Conservation (phyloP, 2,113 vertebrate genomes). For the Muntiacus muntjak region DNA sequence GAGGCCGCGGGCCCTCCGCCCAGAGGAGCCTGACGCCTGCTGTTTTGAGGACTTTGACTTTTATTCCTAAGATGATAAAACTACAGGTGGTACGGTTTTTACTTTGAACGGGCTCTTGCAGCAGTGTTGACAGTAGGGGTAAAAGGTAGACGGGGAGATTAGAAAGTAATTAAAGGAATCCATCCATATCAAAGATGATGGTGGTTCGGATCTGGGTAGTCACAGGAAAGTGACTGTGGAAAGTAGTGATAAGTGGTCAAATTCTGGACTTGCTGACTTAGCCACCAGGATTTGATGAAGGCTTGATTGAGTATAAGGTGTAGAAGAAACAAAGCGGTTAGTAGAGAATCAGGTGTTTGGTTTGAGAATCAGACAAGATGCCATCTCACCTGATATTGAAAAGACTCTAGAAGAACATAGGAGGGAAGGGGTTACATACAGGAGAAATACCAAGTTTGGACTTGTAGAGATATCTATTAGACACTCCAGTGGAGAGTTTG, state of each 20-base stretch:
- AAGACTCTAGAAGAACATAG: background rate
- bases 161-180: background rate
- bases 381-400: background rate
- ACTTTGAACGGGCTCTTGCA: background rate
- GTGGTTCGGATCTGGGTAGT: background rate
- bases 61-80: background rate
- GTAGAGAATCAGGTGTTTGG: background rate
- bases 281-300: background rate
- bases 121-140: background rate
- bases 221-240: background rate
- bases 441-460: background rate
- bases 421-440: background rate
- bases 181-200: background rate
- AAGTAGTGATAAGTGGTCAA: background rate
- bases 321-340: background rate
- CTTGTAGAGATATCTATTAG: background rate
- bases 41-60: background rate
- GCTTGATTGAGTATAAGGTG: background rate
- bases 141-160: background rate
- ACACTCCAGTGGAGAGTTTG: background rate
- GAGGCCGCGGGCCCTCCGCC: accelerated
- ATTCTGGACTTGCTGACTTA: background rate
- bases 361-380: background rate
- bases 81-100: background rate
- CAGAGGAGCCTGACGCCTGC: background rate